phyloP scores from a whole-genome alignment of 2,113 vertebrate species.

The Vulpes vulpes region DNA sequence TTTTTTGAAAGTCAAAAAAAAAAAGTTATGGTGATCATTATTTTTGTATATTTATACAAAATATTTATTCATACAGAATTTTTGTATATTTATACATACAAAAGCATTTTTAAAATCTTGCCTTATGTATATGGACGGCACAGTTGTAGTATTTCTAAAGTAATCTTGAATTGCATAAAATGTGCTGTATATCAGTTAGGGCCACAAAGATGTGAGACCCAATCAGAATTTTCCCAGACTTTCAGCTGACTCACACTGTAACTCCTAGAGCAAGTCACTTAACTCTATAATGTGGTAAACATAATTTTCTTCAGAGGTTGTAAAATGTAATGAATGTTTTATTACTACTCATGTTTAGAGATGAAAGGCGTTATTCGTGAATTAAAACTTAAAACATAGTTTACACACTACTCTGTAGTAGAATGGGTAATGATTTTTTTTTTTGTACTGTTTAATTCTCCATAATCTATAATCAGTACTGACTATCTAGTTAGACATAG shows the following conservation, averaged over 20 bases:
- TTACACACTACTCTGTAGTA: not conserved
- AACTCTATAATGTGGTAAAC: constrained; percentile 5
- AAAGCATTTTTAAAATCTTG: not conserved
- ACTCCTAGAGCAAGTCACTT: constrained; percentile 11
- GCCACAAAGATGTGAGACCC: not conserved
- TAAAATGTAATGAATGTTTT: constrained; percentile 68
- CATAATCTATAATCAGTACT: not conserved
- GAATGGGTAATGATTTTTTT: not conserved
- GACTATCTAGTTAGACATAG: not conserved
- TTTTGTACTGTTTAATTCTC: not conserved
- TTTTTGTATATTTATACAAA: not conserved
- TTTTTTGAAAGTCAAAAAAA: not conserved
- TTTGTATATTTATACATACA: not conserved
- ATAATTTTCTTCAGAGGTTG: constrained; percentile 38
- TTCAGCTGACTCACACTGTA: constrained; percentile 10
- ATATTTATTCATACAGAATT: not conserved
- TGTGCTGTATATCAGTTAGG: constrained; percentile 7
- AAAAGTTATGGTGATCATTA: not conserved
- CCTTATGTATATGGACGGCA: not conserved
- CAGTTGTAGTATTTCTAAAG: not conserved
- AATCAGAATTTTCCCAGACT: constrained; percentile 47
- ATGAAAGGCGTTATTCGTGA: constrained; percentile 60
- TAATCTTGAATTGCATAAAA: not conserved
- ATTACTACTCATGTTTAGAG: constrained; percentile 55
- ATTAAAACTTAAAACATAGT: constrained; percentile 46